Evolutionary conservation across 2,113 vertebrate species (phyloP).

Genomic region (Symphodus melops): DNA sequence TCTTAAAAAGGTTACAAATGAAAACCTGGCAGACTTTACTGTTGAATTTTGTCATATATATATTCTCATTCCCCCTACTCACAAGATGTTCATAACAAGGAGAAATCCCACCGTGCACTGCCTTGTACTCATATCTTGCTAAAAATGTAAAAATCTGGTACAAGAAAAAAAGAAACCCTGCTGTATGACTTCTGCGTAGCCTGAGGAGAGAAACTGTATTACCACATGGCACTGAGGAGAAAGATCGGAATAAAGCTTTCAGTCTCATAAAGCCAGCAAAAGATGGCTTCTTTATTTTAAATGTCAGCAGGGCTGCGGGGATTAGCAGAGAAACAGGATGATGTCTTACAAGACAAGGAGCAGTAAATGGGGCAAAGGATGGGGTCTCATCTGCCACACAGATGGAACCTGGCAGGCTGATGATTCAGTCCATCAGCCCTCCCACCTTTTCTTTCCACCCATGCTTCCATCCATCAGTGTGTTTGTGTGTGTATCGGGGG

Average conservation of each 20-base stretch:
- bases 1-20: neutral
- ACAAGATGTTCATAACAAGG: neutral
- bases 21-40: neutral
- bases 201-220: conserved; percentile 1
- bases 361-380: conserved; percentile 18
- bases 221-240: neutral
- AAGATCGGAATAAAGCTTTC: conserved; percentile 14
- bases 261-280: conserved; percentile 15
- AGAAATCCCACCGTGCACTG: neutral
- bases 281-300: conserved; percentile 41
- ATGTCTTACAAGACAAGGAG: conserved; percentile 47
- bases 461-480: conserved; percentile 24
- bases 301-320: conserved; percentile 65
- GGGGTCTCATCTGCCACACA: conserved; percentile 68
- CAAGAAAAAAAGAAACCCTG: conserved; percentile 5
- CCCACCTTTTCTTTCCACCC: conserved; percentile 50
- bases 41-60: neutral
- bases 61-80: neutral
- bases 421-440: conserved; percentile 61
- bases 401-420: conserved; percentile 67
- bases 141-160: conserved; percentile 3
- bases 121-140: neutral
- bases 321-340: conserved; percentile 46
- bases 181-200: neutral
- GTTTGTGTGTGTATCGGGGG: conserved; percentile 7